Evolutionary conservation across 2,113 vertebrate genomes (phyloP), one percentile per base, ranked within the genome.

Genomic region (Lagopus muta): DNA sequence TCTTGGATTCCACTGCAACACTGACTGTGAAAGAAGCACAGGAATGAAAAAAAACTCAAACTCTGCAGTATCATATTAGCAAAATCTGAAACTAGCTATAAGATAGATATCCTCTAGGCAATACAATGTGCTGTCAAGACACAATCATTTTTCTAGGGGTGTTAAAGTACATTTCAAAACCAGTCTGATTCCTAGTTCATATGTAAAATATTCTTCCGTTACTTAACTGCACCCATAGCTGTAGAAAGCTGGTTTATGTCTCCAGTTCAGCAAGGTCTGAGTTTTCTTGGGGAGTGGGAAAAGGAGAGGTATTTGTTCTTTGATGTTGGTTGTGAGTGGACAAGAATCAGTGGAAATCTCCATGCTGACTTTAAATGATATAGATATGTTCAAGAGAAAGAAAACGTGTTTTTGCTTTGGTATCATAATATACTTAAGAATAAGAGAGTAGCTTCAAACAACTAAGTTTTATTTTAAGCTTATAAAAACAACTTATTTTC

Each of bases 1-100:
- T 61, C 65, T 88, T 90, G 93, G 84, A 90, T 58, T 87, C 82
- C 95, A 64, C 82, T 67, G 4, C 38, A 95, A 92, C 81, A 88
- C 30, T 20, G 19, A 85, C 75, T 66, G 42, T 77, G 69, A 96
- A 91, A 92, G 81, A 96, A 96, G 96, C 60, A 21, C 6, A 22
- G 38, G 62, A 94, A 67, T 66, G 66, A 21, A 91, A 84, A 89
- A 79, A 82, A 85, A 78, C 80, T 89, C 70, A 78, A 92, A 60
- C 79, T 71, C 52, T 69, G 77, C 25, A 78, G 18, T 77, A 73
- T 72, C 58, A 52, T 55, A 82, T 62, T 69, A 67, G 70, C 61
- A 58, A 57, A 81, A 62, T 32, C 25, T 84, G 50, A 43, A 42
- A 8, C 52, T 71, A 89, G 55, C 50, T 85, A 75, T 90, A 95